phyloP scores from a whole-genome alignment of 2,888 invertebrate genomes.

The Leptopilina drosophilae region DNA sequence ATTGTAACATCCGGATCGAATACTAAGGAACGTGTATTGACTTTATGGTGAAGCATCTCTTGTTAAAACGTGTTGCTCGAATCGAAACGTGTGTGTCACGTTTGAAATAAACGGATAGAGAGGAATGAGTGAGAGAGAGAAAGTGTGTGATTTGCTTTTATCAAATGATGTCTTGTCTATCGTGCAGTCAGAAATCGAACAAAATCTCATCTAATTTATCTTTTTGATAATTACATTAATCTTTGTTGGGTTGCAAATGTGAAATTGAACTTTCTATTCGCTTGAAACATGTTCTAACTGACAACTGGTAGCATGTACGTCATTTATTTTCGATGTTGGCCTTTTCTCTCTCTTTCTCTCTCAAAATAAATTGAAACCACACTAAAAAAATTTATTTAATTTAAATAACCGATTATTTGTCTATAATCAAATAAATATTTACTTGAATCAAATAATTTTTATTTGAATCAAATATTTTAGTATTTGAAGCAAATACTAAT shows the following conservation, averaged over 20 bases:
- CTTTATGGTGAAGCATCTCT: background rate
- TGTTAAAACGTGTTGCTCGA: conserved; percentile 45
- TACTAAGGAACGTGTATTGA: background rate
- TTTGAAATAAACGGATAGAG: background rate
- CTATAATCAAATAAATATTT: too few species aligned
- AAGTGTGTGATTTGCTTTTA: conserved; percentile 19
- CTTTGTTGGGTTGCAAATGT: background rate
- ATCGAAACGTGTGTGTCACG: conserved; percentile 45
- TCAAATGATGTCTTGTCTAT: conserved; percentile 16
- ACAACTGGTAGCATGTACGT: background rate
- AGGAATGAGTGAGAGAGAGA: too few species aligned
- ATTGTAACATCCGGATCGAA: conserved; percentile 48
- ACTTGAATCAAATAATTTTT: too few species aligned
- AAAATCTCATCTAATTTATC: conserved; percentile 7
- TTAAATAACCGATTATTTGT: too few species aligned
- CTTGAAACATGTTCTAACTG: background rate
- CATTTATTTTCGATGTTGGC: background rate
- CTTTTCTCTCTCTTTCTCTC: too few species aligned
- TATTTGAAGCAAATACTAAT: too few species aligned
- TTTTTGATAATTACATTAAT: conserved; percentile 14
- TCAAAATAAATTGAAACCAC: too few species aligned
- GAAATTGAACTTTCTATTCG: conserved; percentile 8
- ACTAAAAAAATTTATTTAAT: too few species aligned
- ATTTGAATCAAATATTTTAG: too few species aligned
- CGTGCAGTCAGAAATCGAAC: conserved; percentile 1